phyloP scores from a whole-genome alignment of 2,888 invertebrate genomes.

The Globia sparganii region DNA sequence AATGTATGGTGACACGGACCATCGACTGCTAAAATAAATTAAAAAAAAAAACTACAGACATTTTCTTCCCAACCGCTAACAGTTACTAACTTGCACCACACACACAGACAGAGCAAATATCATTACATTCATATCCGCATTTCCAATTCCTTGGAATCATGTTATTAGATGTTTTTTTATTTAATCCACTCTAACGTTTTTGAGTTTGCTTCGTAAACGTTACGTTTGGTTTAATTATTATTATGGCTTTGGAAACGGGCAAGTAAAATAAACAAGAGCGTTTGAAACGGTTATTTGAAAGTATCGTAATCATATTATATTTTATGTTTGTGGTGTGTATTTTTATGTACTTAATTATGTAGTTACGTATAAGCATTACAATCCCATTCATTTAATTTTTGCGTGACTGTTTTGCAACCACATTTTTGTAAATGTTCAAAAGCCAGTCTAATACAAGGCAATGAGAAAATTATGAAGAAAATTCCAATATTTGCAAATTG shows the following conservation, averaged over 20 bases:
- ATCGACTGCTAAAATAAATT: no score
- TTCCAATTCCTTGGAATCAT: conserved; percentile 72
- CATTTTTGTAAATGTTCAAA: background rate
- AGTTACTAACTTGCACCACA: conserved; percentile 60
- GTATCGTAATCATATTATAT: no score
- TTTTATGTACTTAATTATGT: conserved; percentile 4
- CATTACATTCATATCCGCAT: conserved; percentile 76
- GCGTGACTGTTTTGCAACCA: background rate
- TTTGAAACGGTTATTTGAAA: conserved; percentile 30
- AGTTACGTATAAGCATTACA: conserved; percentile 6
- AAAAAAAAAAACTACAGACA: background rate
- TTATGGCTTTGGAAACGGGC: conserved; percentile 21
- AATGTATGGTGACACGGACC: no score
- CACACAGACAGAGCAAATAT: conserved; percentile 75
- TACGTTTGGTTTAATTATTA: conserved; percentile 43
- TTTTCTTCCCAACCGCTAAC: background rate
- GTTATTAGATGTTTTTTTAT: conserved; percentile 66
- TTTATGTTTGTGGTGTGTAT: conserved; percentile 3
- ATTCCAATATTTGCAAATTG: background rate
- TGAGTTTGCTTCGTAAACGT: conserved; percentile 24
- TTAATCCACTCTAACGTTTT: conserved; percentile 20
- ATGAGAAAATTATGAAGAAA: background rate
- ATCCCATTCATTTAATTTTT: background rate
- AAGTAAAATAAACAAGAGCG: conserved; percentile 25
- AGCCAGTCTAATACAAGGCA: background rate